Conservation (phyloP, 2,888 invertebrate genomes). For the Neelides folsomi region DNA sequence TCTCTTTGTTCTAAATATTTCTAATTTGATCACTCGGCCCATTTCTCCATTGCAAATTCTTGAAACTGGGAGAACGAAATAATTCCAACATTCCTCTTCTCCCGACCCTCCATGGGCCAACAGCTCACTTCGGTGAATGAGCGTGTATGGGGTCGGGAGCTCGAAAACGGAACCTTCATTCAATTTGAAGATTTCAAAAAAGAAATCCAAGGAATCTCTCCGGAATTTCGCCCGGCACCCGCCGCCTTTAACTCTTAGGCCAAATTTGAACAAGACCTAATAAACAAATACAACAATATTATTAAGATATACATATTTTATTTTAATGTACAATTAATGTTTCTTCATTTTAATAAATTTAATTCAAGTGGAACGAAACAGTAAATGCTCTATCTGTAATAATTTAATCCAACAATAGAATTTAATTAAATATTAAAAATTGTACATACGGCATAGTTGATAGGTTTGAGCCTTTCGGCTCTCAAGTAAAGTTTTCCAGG, state of each 20-base stretch:
- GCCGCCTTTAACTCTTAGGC: slow-evolving; percentile 8
- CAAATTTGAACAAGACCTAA: slow-evolving; percentile 22
- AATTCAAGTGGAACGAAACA: no score
- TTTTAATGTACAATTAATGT: no score
- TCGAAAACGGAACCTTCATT: slow-evolving; percentile 24
- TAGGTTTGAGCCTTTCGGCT: slow-evolving; percentile 14
- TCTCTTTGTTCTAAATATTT: slow-evolving; percentile 7
- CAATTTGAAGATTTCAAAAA: slow-evolving; percentile 21
- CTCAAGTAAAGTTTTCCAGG: slow-evolving; percentile 13
- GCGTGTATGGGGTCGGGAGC: slow-evolving; percentile 19
- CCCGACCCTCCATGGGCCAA: slow-evolving; percentile 9
- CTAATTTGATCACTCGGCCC: slow-evolving; percentile 12
- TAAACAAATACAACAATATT: neutral
- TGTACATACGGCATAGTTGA: slow-evolving; percentile 4
- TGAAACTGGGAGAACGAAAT: slow-evolving; percentile 14
- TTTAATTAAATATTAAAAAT: no score
- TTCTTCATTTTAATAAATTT: no score
- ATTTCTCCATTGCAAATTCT: slow-evolving; percentile 23
- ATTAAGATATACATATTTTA: neutral
- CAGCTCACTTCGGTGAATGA: slow-evolving; percentile 17
- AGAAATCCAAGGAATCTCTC: slow-evolving; percentile 11
- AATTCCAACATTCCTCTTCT: slow-evolving; percentile 13
- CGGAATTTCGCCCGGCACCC: slow-evolving; percentile 8
- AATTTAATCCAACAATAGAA: slow-evolving; percentile 7
- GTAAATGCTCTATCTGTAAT: no score